Percentiles rank a stretch among this genome's conserved stretches.
Evolutionary conservation across 2,113 vertebrate species (phyloP).

Genomic region (Neogobius melanostomus): DNA sequence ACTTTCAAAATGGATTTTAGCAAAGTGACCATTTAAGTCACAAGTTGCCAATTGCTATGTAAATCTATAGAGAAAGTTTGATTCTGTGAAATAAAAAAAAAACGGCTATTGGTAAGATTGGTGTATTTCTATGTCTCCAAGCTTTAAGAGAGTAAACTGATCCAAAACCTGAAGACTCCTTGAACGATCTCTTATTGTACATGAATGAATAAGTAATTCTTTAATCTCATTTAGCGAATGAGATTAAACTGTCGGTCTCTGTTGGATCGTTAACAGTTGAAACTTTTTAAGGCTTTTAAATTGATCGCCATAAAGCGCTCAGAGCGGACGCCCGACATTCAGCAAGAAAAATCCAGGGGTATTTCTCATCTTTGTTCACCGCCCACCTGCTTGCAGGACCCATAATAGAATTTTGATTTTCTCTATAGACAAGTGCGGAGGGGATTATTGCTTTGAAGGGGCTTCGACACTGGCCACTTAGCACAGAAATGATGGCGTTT

Average conservation of each 20-base stretch:
- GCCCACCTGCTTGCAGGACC: background rate
- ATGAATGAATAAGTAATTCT: background rate
- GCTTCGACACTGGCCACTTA: too few relatives aligned
- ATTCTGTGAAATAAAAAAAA: too few relatives aligned
- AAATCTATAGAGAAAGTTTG: too few relatives aligned
- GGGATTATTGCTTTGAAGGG: too few relatives aligned
- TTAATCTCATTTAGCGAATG: background rate
- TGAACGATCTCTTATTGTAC: background rate
- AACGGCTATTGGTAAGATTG: too few relatives aligned
- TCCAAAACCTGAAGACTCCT: background rate
- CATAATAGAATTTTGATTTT: background rate
- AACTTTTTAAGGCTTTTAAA: slow-evolving; percentile 1
- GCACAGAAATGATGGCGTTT: too few relatives aligned
- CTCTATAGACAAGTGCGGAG: too few relatives aligned
- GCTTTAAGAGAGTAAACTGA: background rate
- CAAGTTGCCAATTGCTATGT: too few relatives aligned
- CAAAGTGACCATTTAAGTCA: too few relatives aligned
- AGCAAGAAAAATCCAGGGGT: background rate
- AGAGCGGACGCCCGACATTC: background rate
- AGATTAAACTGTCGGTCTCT: background rate
- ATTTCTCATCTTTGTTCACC: background rate
- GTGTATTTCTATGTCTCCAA: too few relatives aligned
- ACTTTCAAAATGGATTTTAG: too few relatives aligned
- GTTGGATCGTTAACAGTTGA: background rate
- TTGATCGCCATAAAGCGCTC: background rate